phyloP scores from a whole-genome alignment of 2,113 vertebrate species.

The Periophthalmus modestus region DNA sequence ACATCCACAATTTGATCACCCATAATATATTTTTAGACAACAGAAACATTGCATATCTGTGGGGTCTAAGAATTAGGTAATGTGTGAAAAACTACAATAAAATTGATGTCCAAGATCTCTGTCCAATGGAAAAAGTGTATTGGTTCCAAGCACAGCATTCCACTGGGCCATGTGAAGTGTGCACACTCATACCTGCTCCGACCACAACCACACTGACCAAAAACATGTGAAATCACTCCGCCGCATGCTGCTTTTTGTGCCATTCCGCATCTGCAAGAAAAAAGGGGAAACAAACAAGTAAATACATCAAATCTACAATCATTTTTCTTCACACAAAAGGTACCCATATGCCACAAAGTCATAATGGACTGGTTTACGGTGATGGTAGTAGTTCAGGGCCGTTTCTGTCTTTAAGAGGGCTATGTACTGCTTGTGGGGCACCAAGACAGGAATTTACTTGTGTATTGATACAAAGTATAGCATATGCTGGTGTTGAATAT shows the following conservation, averaged over 20 bases:
- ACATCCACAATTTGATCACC: not conserved
- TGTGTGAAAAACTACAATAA: constrained; percentile 75
- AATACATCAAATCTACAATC: not conserved
- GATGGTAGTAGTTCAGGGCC: not conserved
- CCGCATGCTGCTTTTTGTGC: not conserved
- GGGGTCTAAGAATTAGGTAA: constrained; percentile 66
- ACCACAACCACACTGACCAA: constrained; percentile 14
- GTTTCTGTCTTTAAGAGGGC: not conserved
- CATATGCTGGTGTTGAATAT: too few species aligned
- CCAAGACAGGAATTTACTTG: not conserved
- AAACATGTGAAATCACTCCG: not conserved
- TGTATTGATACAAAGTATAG: not conserved
- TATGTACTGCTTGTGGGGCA: not conserved
- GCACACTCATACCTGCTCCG: constrained; percentile 28
- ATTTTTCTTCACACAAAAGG: not conserved
- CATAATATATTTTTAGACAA: constrained; percentile 28
- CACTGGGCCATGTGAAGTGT: constrained; percentile 42
- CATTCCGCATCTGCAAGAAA: not conserved
- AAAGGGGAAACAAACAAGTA: not conserved
- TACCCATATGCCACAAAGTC: not conserved
- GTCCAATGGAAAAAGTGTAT: constrained; percentile 77
- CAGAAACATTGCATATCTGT: constrained; percentile 34
- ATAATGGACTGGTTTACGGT: not conserved
- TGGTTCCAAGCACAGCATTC: constrained; percentile 69
- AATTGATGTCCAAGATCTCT: constrained; percentile 72